These are phyloP conservation scores for Hofmannophila pseudospretella DNA, from an alignment of 2,888 invertebrate genomes.

Conservation along the genomic window DNA sequence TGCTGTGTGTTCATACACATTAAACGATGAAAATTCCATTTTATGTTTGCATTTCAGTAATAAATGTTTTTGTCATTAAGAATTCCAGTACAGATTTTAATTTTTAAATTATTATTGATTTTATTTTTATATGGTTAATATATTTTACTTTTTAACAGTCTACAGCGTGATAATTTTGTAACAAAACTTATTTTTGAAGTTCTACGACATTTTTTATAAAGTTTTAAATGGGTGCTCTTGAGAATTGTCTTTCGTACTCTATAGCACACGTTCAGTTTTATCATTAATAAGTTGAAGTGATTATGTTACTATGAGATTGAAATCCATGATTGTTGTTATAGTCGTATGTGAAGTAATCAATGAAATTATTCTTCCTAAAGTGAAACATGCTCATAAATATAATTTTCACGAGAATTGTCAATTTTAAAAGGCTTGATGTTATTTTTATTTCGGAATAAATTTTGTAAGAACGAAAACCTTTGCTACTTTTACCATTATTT, in stretches of 20 bases:
- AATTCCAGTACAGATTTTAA: conserved; percentile 49
- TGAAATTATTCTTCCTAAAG: conserved; percentile 57
- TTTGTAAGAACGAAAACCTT: conserved; percentile 45
- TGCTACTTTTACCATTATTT: too few species aligned
- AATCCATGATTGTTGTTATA: conserved; percentile 40
- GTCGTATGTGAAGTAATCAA: conserved; percentile 30
- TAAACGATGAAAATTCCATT: conserved; percentile 58
- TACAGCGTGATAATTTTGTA: conserved; percentile 17
- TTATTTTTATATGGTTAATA: conserved; percentile 53
- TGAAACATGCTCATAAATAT: conserved; percentile 72
- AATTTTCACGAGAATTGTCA: conserved; percentile 67
- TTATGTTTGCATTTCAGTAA: conserved; percentile 57
- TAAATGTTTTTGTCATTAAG: conserved; percentile 34
- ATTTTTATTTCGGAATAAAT: conserved; percentile 73
- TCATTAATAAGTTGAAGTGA: conserved; percentile 13
- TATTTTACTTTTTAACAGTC: conserved; percentile 28
- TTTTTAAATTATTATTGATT: conserved; percentile 34
- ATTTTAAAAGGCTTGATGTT: conserved; percentile 74
- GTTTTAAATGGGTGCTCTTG: conserved; percentile 18
- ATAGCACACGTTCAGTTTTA: not conserved
- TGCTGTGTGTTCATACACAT: conserved; percentile 61
- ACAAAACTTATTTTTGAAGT: conserved; percentile 16
- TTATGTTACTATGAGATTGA: conserved; percentile 12
- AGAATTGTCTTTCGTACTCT: conserved; percentile 8
- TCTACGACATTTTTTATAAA: conserved; percentile 5